Base-by-base conservation (phyloP, 2,113 vertebrate genomes). In the Grallaria varia region DNA sequence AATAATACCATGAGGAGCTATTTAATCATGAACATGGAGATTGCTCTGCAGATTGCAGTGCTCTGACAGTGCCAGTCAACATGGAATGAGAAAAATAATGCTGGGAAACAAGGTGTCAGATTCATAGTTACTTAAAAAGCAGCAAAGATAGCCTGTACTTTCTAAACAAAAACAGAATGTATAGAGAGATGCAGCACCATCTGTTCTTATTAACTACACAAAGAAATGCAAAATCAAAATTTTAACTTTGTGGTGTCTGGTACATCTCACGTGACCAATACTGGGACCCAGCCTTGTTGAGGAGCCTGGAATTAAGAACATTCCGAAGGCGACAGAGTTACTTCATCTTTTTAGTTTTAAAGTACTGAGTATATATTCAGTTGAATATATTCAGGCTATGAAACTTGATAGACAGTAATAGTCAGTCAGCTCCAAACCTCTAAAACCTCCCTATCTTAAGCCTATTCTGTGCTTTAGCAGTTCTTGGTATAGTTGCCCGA, bases 1-100 rank as follows among this genome's bases (percentile, higher is more conserved):
- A 92, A 47, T 95, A 93, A 87, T 88, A 74, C 49, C 37, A 49
- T 3, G 30, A 91, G 56, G 39, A 87, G 73, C 31, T 88, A 53
- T 93, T 96, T 95, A 95, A 96, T 94, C 89, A 84, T 85, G 42
- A 74, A 18, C 60, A 45, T 75, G 78, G 72, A 90, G 89, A 95
- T 92, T 95, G 90, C 89, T 81, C 67, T 91, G 89, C 73, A 84
- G 94, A 91, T 91, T 91, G 84, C 71, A 63, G 19, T 83, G 28
- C 82, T 86, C 75, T 94, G 90, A 68, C 82, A 76, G 45, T 85
- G 67, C 60, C 90, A 92, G 84, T 95, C 81, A 94, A 90, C 47
- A n/a, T 71, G 23, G 58, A 93, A 79, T 84, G 78, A 93, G 76
- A 88, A 93, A 90, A 93, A 93, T 92, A 78, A 78, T 84, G 16